phyloP scores from a whole-genome alignment of 2,113 vertebrate species.

The Phylloscopus trochilus region DNA sequence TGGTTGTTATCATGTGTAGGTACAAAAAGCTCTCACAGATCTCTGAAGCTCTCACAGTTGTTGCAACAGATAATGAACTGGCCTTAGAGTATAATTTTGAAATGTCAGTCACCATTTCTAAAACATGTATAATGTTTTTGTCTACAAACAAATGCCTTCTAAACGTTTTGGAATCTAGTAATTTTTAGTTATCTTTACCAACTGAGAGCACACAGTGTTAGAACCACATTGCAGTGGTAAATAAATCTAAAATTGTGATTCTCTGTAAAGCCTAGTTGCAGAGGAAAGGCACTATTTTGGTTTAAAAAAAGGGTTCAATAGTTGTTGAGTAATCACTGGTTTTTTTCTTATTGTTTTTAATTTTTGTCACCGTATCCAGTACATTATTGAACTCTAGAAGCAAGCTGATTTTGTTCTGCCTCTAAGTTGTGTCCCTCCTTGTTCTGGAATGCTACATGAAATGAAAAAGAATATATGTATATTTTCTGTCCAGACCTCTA shows the following conservation, averaged over 20 bases:
- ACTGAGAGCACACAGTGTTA: background rate
- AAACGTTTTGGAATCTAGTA: background rate
- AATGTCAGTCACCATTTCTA: background rate
- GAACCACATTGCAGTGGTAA: background rate
- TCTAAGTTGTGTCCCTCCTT: background rate
- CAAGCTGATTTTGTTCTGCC: background rate
- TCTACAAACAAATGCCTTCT: background rate
- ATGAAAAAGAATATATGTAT: background rate
- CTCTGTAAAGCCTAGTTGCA: background rate
- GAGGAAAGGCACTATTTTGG: background rate
- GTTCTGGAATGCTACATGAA: background rate
- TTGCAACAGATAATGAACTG: background rate
- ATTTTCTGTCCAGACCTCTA: background rate
- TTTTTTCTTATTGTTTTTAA: background rate
- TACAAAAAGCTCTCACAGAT: background rate
- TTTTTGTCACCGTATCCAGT: background rate
- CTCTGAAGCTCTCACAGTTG: background rate
- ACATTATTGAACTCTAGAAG: background rate
- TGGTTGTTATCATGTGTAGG: background rate
- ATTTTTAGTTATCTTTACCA: background rate
- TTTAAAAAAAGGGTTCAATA: background rate
- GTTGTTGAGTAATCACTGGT: background rate
- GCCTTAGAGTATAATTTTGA: background rate
- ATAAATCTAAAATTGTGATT: background rate
- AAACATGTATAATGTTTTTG: background rate